Evolutionary conservation across 2,888 invertebrate species (phyloP).

Genomic region (Abscondita cerata): DNA sequence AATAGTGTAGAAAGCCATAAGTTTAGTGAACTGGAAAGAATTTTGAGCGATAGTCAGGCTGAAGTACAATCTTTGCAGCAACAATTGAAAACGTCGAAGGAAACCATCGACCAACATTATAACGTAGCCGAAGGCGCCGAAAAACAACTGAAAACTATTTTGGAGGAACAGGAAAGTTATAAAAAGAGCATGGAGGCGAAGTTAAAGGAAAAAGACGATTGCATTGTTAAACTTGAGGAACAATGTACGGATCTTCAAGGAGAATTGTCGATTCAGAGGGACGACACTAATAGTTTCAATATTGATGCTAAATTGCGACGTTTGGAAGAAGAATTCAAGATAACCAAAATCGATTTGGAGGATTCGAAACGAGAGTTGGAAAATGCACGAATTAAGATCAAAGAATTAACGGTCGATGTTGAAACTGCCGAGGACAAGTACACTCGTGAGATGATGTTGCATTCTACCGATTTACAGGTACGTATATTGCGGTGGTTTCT

Average conservation of each 20-base stretch:
- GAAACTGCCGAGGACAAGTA: slow-evolving; percentile 80
- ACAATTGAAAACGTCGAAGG: slow-evolving; percentile 75
- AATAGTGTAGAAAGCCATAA: slow-evolving; percentile 68
- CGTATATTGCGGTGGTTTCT: too few relatives aligned
- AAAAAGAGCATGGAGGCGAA: slow-evolving; percentile 67
- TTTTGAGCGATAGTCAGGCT: slow-evolving; percentile 66
- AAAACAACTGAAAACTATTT: slow-evolving; percentile 68
- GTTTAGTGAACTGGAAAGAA: slow-evolving; percentile 74
- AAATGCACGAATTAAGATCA: slow-evolving; percentile 67
- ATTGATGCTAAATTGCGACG: slow-evolving; percentile 59
- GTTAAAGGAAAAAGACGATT: slow-evolving; percentile 66
- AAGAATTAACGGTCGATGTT: slow-evolving; percentile 66
- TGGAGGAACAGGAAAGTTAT: slow-evolving; percentile 64
- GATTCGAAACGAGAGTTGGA: slow-evolving; percentile 70
- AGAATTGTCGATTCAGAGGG: slow-evolving; percentile 72
- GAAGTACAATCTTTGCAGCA: slow-evolving; percentile 73
- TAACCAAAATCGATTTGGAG: slow-evolving; percentile 63
- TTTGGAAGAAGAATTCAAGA: slow-evolving; percentile 69
- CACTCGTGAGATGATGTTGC: slow-evolving; percentile 78
- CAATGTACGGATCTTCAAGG: slow-evolving; percentile 67
- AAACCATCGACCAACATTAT: slow-evolving; percentile 84
- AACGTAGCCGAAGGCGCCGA: slow-evolving; percentile 85
- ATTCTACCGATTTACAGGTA: slow-evolving; percentile 74
- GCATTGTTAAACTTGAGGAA: slow-evolving; percentile 69
- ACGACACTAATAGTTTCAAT: slow-evolving; percentile 67